Evolutionary conservation across 2,797 vertebrate species (phyloP), one percentile per base, ranked within the genome.

Genomic region (Lagodon rhomboides): DNA sequence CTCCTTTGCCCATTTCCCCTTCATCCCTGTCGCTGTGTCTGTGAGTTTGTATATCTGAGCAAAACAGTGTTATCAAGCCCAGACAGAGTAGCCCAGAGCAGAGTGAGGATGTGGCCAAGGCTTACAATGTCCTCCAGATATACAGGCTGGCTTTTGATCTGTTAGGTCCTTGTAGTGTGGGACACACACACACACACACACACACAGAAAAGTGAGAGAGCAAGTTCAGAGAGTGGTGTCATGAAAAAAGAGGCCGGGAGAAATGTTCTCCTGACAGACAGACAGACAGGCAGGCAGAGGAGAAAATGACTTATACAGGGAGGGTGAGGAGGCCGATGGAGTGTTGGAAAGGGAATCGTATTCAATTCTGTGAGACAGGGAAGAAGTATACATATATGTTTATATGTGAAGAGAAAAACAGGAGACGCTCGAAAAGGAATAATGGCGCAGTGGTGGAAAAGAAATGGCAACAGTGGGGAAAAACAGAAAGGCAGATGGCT

Each of bases 1-100:
- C 60, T 58, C 41, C 51, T 63, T 63, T 74, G 64, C 68, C 79
- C 47, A 50, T 68, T 75, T 81, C 63, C 63, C 61, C 71, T 84
- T 77, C 55, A 84, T 79, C 54, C 20, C 53, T 85, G 82, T 84
- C 75, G 73, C 64, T 68, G 27, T 83, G 88, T 82, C 58, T 73
- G 44, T 49, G 77, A 49, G 62, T 65, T 53, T 67, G 68, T 85
- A 74, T 80, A 80, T 72, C 65, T 82, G 74, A 81, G 85, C 70
- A 77, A 77, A 77, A 84, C 76, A 75, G 83, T 78, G 80, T 92
- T 93, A 93, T 95, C 91, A 93, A 82, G 72, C 83, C 67, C 72
- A 83, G 82, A 82, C 89, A 92, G 88, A 85, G 87, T 80, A 84
- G 90, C 94, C 88, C 85, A 84, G 80, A 89, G 88, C 82, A 87